Percentiles rank a stretch among this genome's conserved stretches.
Evolutionary conservation across 2,113 vertebrate genomes (phyloP).

Genomic region (Pygoscelis antarcticus): DNA sequence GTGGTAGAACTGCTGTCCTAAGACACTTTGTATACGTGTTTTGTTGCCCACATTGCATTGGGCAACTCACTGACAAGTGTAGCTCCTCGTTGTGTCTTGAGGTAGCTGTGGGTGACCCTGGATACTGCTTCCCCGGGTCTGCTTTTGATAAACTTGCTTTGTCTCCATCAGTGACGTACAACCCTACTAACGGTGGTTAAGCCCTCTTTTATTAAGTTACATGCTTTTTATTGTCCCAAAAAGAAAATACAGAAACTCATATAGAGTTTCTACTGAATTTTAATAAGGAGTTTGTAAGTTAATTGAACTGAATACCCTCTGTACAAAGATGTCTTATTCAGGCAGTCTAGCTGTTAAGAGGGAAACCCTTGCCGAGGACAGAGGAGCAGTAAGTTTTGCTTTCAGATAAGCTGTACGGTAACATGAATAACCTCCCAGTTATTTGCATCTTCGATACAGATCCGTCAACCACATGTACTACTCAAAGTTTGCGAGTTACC

Average conservation of each 20-base stretch:
- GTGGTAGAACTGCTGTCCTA: neutral
- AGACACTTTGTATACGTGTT: rapidly evolving
- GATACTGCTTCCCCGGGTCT: neutral
- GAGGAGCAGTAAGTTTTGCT: neutral
- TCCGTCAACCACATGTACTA: neutral
- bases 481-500: neutral
- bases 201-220: neutral
- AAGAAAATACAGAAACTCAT: neutral
- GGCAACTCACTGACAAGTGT: neutral
- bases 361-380: neutral
- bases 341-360: neutral
- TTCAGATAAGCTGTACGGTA: neutral
- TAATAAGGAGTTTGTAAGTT: neutral
- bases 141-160: neutral
- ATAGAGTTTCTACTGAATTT: neutral
- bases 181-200: neutral
- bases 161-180: neutral
- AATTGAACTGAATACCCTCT: neutral
- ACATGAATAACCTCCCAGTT: neutral
- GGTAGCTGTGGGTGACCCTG: neutral
- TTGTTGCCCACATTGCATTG: rapidly evolving
- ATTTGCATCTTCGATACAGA: neutral
- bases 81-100: neutral
- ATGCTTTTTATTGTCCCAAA: neutral
- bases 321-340: neutral